These are phyloP conservation scores for Myrmophylax atrothorax DNA, from an alignment of 2,113 vertebrate genomes.

Conservation along the genomic window DNA sequence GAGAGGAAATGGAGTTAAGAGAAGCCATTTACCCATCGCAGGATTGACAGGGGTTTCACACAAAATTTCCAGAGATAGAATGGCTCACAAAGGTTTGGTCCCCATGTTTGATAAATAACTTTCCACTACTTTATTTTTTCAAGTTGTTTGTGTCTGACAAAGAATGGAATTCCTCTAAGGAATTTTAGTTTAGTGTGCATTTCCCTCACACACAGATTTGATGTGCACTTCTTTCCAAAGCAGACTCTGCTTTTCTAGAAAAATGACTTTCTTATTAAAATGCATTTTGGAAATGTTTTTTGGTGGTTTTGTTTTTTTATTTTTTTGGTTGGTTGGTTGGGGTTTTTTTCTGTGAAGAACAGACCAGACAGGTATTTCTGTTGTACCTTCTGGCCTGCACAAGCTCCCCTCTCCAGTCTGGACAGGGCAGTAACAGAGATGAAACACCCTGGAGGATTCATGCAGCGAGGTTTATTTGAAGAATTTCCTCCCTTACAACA, in stretches of 20 bases:
- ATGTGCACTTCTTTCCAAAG: not conserved
- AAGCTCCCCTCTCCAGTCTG: not conserved
- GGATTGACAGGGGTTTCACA: not conserved
- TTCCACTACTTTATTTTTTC: not conserved
- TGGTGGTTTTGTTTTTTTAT: not conserved
- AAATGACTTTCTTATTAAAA: not conserved
- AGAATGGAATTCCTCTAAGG: not conserved
- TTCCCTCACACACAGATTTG: accelerated
- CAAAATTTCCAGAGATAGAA: not conserved
- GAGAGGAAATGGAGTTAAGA: not conserved
- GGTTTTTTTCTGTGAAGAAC: not conserved
- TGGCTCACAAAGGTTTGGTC: not conserved
- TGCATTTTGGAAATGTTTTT: not conserved
- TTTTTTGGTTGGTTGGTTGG: too few relatives aligned
- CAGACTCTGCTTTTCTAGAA: not conserved
- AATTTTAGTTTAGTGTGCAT: not conserved
- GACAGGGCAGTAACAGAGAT: not conserved
- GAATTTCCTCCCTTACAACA: not conserved
- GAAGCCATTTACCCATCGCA: not conserved
- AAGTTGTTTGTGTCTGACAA: not conserved
- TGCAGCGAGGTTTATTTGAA: not conserved
- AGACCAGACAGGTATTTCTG: not conserved
- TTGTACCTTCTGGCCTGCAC: not conserved
- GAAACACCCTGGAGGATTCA: not conserved
- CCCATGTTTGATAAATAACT: not conserved